phyloP scores from a whole-genome alignment of 2,113 vertebrate genomes.

The Crotalus viridis region DNA sequence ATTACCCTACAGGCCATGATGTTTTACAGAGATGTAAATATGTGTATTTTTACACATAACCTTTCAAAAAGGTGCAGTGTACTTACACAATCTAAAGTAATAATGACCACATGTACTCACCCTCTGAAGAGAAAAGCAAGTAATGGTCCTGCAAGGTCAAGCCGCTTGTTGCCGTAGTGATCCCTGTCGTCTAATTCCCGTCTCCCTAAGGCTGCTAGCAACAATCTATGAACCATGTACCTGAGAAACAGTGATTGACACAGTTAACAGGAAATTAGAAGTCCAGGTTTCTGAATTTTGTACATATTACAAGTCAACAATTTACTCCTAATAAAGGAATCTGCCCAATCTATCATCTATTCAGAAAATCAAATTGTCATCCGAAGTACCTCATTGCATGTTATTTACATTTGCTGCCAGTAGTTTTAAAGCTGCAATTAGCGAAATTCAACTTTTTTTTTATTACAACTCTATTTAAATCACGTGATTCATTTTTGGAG shows the following conservation, averaged over 20 bases:
- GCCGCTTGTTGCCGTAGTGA: constrained; percentile 98
- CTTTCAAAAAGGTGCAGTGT: neutral
- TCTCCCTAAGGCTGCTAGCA: constrained; percentile 91
- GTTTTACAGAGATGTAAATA: neutral
- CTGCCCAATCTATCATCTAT: neutral
- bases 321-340: neutral
- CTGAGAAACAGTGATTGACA: constrained; percentile 58
- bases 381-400: neutral
- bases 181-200: constrained; percentile 96
- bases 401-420: neutral
- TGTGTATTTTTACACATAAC: neutral
- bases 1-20: neutral
- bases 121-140: constrained; percentile 96
- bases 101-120: constrained; percentile 63
- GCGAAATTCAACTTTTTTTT: neutral
- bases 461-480: neutral
- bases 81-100: neutral
- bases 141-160: constrained; percentile 95
- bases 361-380: neutral
- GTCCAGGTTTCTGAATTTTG: neutral
- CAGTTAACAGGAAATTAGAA: constrained; percentile 9
- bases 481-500: too few species aligned
- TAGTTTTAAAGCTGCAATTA: neutral
- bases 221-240: constrained; percentile 96
- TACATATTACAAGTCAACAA: neutral